phyloP scores from a whole-genome alignment of 2,797 vertebrate genomes.

The Carcharodon carcharias region DNA sequence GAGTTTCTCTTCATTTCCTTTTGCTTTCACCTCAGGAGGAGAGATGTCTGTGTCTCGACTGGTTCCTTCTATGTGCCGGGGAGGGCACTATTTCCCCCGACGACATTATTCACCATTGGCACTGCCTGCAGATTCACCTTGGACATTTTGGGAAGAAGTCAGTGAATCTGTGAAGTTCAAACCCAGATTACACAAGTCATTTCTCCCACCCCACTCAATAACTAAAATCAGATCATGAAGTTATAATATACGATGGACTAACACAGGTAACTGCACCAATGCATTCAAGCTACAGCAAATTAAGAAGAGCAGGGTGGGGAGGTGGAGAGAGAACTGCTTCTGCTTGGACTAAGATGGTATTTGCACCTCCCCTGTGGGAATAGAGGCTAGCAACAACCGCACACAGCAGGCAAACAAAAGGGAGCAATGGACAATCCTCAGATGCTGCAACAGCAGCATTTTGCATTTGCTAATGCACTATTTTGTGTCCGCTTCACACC shows the following conservation, averaged over 20 bases:
- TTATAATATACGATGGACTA: background rate
- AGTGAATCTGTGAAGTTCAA: slow-evolving; percentile 18
- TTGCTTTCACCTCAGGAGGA: background rate
- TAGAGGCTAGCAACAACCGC: background rate
- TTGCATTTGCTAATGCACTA: background rate
- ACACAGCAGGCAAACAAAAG: background rate
- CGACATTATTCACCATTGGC: slow-evolving; percentile 18
- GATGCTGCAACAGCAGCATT: background rate
- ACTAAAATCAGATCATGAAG: background rate
- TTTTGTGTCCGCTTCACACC: background rate
- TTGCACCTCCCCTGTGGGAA: background rate
- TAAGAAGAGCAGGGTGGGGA: background rate
- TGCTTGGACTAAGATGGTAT: background rate
- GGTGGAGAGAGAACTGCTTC: background rate
- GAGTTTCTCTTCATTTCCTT: background rate
- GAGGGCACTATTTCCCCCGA: background rate
- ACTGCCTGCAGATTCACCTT: background rate
- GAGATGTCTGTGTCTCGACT: background rate
- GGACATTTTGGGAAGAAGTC: background rate
- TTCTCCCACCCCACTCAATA: background rate
- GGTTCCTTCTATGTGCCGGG: background rate
- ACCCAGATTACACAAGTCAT: background rate
- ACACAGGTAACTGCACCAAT: background rate
- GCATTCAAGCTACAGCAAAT: background rate
- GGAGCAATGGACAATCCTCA: background rate